Conservation (phyloP, 2,113 vertebrate species). For the Leuciscus idus region DNA sequence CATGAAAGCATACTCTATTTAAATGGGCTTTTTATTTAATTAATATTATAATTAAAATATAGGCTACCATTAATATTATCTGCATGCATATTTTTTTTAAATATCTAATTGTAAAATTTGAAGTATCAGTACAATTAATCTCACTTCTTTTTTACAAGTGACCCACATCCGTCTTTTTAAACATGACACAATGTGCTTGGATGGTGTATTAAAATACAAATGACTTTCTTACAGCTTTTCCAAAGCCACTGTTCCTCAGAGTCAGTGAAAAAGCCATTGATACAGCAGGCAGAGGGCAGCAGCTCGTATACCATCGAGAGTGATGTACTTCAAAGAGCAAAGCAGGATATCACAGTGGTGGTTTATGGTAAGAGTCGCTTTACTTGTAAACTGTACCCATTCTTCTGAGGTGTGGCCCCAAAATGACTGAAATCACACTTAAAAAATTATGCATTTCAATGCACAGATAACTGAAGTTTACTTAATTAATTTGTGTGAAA, state of each 20-base stretch:
- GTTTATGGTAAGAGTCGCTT: conserved; percentile 69
- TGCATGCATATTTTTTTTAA: not conserved
- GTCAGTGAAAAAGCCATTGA: conserved; percentile 57
- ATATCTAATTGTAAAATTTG: not conserved
- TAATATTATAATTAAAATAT: no score
- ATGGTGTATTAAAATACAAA: not conserved
- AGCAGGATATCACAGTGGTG: conserved; percentile 68
- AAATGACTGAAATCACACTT: not conserved
- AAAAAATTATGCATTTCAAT: not conserved
- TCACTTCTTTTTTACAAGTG: not conserved
- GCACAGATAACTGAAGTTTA: not conserved
- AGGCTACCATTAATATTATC: no score
- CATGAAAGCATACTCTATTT: not conserved
- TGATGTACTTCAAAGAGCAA: conserved; percentile 59
- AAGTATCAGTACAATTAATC: not conserved
- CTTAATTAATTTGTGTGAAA: no score
- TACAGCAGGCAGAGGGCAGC: conserved; percentile 59
- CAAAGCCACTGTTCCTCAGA: conserved; percentile 59
- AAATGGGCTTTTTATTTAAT: not conserved
- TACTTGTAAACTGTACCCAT: not conserved
- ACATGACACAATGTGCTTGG: not conserved
- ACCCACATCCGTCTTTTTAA: not conserved
- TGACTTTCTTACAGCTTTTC: conserved; percentile 56
- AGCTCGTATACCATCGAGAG: conserved; percentile 63
- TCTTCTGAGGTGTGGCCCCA: not conserved